Base-by-base conservation (phyloP, 1,140 invertebrate genomes). In the Cecropterus lyciades region DNA sequence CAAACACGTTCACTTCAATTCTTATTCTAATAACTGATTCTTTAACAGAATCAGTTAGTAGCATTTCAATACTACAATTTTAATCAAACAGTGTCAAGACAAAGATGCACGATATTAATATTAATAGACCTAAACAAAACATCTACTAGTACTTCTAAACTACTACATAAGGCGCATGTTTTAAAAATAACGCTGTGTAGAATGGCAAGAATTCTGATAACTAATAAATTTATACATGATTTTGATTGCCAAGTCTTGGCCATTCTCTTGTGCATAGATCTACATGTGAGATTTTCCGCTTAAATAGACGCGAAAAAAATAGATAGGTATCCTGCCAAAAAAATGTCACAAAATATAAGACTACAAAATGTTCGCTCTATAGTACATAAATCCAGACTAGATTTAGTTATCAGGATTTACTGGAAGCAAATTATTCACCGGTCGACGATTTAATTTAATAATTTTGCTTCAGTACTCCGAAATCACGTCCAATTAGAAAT, bases 291-390 rank as follows among this genome's bases (percentile, higher is more conserved):
- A 33, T 15, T 48, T 60, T 33, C 27, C 37, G 45, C 16, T 11
- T 10, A 56, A 42, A n/a, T 20, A 51, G 30, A 37, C 14, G 16
- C 9, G n/a, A 20, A 27, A 56, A 17, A 42, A 42, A 56, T 24
- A 56, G 37, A 55, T 40, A 55, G 52, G 53, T 37, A n/a, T 42
- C 13, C 37, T 56, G 53, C 53, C 53, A 56, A 17, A 43, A 42
- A 16, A 10, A 10, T 53, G 55, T 45, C 40, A 57, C 27, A 57
- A 37, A 16, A 15, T 45, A 30, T 24, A 24, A 5, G 1, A 24
- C 20, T 1, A 24, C 20, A 3, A 24, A 24, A 24, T 1, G 5
- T 24, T 24, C 20, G n/a, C n/a, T n/a, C n/a, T n/a, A n/a, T n/a
- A n/a, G n/a, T n/a, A n/a, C 6, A 33, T 33, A 8, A 8, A 24